Evolutionary conservation across 2,797 vertebrate genomes (phyloP).

Genomic region (Phrynocephalus forsythii): DNA sequence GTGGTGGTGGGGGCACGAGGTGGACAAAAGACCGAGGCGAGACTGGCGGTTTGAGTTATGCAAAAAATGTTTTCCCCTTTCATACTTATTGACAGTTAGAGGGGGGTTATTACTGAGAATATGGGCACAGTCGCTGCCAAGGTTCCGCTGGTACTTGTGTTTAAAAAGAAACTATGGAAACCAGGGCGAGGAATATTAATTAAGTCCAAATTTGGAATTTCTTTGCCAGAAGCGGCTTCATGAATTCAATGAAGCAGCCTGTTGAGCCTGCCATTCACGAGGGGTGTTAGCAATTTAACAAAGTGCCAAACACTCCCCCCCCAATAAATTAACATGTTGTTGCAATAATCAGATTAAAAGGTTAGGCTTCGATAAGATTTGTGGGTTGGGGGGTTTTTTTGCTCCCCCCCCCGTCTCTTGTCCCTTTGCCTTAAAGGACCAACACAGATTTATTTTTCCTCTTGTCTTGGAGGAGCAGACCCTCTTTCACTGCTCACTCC

Average conservation of each 20-base stretch:
- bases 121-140: slow-evolving; percentile 82
- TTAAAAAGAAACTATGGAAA: slow-evolving; percentile 90
- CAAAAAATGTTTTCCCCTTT: slow-evolving; percentile 76
- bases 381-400: slow-evolving; percentile 33
- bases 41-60: slow-evolving; percentile 74
- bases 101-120: slow-evolving; percentile 85
- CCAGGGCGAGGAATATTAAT: slow-evolving; percentile 86
- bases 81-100: slow-evolving; percentile 78
- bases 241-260: slow-evolving; percentile 82
- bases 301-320: slow-evolving; percentile 71
- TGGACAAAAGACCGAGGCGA: slow-evolving; percentile 76
- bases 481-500: too few species aligned
- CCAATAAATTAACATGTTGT: slow-evolving; percentile 81
- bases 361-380: slow-evolving; percentile 81
- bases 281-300: slow-evolving; percentile 79
- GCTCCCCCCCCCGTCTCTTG: not conserved
- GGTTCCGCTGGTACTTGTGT: slow-evolving; percentile 80
- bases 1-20: too few species aligned
- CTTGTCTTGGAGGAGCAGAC: slow-evolving; percentile 20
- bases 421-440: slow-evolving; percentile 68
- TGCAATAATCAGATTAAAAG: slow-evolving; percentile 85
- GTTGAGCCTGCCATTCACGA: slow-evolving; percentile 81
- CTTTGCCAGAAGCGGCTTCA: slow-evolving; percentile 80
- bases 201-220: slow-evolving; percentile 86
- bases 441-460: slow-evolving; percentile 61